These are phyloP conservation scores for Ylistrum balloti DNA, from an alignment of 1,140 invertebrate species.

Conservation along the genomic window DNA sequence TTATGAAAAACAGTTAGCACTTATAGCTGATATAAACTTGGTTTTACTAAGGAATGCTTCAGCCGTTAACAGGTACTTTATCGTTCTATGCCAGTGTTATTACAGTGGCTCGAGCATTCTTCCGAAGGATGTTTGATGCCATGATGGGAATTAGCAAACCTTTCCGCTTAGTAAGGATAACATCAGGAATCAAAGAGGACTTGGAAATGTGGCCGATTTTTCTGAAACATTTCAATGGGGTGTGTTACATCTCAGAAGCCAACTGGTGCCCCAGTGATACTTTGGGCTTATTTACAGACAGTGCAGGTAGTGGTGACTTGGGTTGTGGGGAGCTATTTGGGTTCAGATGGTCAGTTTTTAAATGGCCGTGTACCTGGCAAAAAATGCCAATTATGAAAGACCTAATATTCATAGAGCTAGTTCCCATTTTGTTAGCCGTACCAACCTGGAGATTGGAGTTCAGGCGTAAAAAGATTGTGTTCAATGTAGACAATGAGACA, in stretches of 20 bases:
- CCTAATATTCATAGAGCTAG: no score
- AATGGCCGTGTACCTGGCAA: not conserved
- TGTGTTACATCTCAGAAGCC: not conserved
- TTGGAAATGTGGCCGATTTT: conserved; percentile 49
- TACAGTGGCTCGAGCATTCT: conserved; percentile 42
- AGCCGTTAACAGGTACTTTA: conserved; percentile 35
- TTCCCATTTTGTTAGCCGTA: no score
- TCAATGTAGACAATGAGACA: no score
- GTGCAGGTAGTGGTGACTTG: conserved; percentile 38
- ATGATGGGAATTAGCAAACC: conserved; percentile 37
- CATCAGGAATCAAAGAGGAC: conserved; percentile 42
- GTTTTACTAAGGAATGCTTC: not conserved
- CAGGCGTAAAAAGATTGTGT: not conserved
- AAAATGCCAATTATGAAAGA: no score
- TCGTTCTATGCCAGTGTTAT: conserved; percentile 31
- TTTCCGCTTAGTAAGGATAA: conserved; percentile 34
- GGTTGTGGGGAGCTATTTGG: conserved; percentile 49
- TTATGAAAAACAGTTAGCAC: not conserved
- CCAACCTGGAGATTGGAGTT: no score
- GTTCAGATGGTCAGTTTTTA: not conserved
- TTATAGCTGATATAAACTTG: not conserved
- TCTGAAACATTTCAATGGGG: conserved; percentile 53
- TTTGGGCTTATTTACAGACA: conserved; percentile 46
- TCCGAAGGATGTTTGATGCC: conserved; percentile 48
- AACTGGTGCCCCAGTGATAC: conserved; percentile 41